Base-by-base conservation (phyloP, 2,797 vertebrate species). In the Artibeus jamaicensis region DNA sequence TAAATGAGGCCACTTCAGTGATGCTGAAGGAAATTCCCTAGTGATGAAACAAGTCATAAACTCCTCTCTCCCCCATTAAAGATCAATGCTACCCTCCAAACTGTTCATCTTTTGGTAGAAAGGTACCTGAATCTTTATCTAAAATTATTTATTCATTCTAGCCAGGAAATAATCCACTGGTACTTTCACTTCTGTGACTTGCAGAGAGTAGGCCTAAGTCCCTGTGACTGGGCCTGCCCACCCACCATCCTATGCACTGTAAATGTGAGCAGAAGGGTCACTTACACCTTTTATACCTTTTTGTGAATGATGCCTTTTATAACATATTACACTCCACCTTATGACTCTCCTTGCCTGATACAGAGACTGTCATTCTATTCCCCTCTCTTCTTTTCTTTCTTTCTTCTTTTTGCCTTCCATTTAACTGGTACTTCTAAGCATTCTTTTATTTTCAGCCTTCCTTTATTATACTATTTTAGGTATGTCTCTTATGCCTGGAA, bases 231-330 rank as follows among this genome's bases (percentile, higher is more conserved):
- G 5, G 32, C 50, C 37, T 44, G 10, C 21, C 42, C 0, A 18
- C 34, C 22, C 9, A 32, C 29, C 44, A 67, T 15, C 59, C 59
- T 16, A 18, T 10, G 32, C 12, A 48, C 32, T 50, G 10, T 18
- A 5, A 21, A 26, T 42, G 11, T 22, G 6, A 71, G 83, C 48
- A 50, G 24, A 39, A 26, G 21, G 65, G 37, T 39, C 70, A 3
- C 0, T 9, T 9, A 14, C 9, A 62, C 0, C 4, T 4, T 50
- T 37, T 32, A n/a, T 57, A 9, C 29, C 42, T 24, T 26, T 37
- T 34, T 19, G 12, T 1, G 18, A 55, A 70, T 9, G 44, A 24
- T 0, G 0, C 16, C 48, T 68, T 53, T 89, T 29, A 26, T 44
- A 15, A 21, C 18, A 0, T 12, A 19, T 48, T 55, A 15, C 3